Evolutionary conservation across 2,888 invertebrate genomes (phyloP), one percentile per base, ranked within the genome.

Genomic region (Cheilosia scutellata): DNA sequence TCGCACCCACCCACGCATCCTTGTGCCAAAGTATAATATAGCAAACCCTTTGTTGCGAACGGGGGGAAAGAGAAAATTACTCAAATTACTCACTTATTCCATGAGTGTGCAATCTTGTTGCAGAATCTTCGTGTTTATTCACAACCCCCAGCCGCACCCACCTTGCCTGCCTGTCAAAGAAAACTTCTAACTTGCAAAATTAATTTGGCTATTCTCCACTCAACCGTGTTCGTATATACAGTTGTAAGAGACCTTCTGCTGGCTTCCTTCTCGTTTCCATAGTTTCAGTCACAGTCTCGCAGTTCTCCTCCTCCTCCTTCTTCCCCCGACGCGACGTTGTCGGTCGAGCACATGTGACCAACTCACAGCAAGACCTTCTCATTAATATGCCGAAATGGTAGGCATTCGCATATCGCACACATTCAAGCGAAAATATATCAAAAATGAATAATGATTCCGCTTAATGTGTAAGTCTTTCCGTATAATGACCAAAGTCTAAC

Each of bases 381-480:
- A 86, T 86, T 86, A 86, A 82, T 86, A 86, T 86, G 82, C 86
- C 72, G 55, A 86, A 86, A 82, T 58, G 62, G 86, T 82, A 82
- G 86, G 72, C 82, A 86, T 86, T 82, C 86, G 86, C 82, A 82
- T 82, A 82, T 82, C 86, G 86, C 77, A 87, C 60, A 82, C 82
- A 87, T 82, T 65, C 78, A 87, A 87, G 47, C 72, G 44, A 71
- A 75, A 78, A 82, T 82, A 87, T 82, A 91, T 91, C 91, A 91
- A 91, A 91, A 90, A 91, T 91, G 91, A 91, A 91, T 91, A 91
- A 91, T 91, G 91, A 91, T 90, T 90, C 89, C 89, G 91, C 90
- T 91, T 91, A 91, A 91, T 91, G 91, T 77, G 71, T 77, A 72
- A 72, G 86, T 72, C 82, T 68, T 86, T 77, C 55, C 58, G 62